Evolutionary conservation across 1,140 invertebrate species (phyloP).

Genomic region (Ganaspis sp.): DNA sequence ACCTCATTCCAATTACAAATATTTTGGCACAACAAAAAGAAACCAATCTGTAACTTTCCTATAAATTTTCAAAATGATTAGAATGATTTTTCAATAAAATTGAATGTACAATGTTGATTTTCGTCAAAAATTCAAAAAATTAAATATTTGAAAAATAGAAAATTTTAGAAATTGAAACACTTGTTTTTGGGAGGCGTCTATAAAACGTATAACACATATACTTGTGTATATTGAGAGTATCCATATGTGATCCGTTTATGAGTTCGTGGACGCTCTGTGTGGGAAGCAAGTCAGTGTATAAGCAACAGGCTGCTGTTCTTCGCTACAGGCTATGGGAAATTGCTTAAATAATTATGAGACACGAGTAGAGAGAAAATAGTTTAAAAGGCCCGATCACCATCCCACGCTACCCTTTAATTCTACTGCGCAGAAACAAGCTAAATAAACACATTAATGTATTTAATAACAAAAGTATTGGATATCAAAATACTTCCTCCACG

Average conservation of each 20-base stretch:
- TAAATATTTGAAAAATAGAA: too few species aligned
- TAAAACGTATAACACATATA: not conserved
- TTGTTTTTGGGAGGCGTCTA: not conserved
- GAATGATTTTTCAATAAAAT: too few species aligned
- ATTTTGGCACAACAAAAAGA: too few species aligned
- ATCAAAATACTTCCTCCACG: too few species aligned
- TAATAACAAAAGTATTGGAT: conserved; percentile 12
- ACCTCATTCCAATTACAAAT: too few species aligned
- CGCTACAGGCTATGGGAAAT: not conserved
- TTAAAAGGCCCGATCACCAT: conserved; percentile 8
- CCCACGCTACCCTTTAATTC: not conserved
- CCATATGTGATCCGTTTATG: not conserved
- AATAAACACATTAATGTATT: conserved; percentile 35
- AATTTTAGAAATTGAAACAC: not conserved
- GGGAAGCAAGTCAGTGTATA: conserved; percentile 45
- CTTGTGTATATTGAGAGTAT: not conserved
- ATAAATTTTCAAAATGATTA: too few species aligned
- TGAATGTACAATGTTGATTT: too few species aligned
- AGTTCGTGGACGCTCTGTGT: conserved; percentile 43
- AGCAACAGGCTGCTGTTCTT: conserved; percentile 55
- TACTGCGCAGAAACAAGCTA: conserved; percentile 31
- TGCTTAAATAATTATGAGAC: conserved; percentile 5
- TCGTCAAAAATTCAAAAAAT: too few species aligned
- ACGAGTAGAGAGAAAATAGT: conserved; percentile 50
- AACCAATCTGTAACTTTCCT: too few species aligned